Base-by-base conservation (phyloP, 1,140 invertebrate species). In the Pissodes strobi region DNA sequence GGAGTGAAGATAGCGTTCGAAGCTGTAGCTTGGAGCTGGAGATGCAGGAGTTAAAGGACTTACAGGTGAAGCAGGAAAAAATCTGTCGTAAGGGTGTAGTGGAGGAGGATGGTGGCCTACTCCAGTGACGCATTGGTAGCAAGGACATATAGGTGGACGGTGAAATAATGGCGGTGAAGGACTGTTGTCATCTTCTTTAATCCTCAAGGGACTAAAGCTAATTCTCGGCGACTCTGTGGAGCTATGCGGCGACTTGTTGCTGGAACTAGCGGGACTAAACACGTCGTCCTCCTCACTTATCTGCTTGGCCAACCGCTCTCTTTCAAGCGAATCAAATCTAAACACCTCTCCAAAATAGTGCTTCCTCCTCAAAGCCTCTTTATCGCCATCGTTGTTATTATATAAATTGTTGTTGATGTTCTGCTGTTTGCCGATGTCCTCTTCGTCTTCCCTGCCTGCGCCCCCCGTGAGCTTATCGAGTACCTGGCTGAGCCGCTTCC, bases 401-500 rank as follows among this genome's bases (percentile, higher is more conserved):
- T 65, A 48, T 19, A 71, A 51, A n/a, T n/a, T n/a, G 58, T 70
- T 72, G 58, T 74, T 74, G 58, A 71, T 73, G 53, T 68, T 65
- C 43, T 17, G 27, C 18, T 46, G 23, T 17, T 65, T 45, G 17
- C 15, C 38, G 1, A n/a, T n/a, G n/a, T 64, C 61, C 3, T 56
- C 48, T 12, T 37, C 25, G 10, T 43, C 37, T 8, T 10, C 18
- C 13, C 71, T 76, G 9, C 13, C 53, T 3, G 9, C 53, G n/a
- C 25, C 17, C n/a, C 72, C 77, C 13, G 75, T 78, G 13, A 91
- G 76, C 71, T 89, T 89, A 69, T 90, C 87, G 39, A 91, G 75
- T 0, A 91, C 89, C 67, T 90, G 88, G 60, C 86, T 89, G 12
- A 91, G 76, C n/a, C 89, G 80, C 73, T 89, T 90, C 18, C 89